These are phyloP conservation scores for Benitochromis conjunctus DNA, from an alignment of 2,113 vertebrate species.

Conservation along the genomic window DNA sequence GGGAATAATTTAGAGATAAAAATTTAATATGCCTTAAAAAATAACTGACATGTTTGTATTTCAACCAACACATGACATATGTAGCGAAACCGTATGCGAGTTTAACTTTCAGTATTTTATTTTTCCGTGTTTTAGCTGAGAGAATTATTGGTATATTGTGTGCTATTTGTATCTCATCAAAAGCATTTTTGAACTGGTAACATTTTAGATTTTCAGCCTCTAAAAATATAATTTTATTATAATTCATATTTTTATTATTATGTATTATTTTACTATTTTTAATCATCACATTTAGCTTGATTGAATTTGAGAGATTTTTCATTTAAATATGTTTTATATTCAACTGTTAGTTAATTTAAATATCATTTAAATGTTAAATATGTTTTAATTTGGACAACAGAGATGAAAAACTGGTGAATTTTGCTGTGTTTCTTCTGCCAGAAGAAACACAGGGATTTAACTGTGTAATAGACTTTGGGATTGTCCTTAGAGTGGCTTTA, in stretches of 20 bases:
- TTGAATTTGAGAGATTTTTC: not conserved
- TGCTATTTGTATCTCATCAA: not conserved
- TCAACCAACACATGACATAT: not conserved
- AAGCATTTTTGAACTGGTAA: not conserved
- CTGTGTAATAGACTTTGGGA: not conserved
- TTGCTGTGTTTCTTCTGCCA: not conserved
- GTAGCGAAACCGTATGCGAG: not conserved
- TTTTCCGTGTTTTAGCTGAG: not conserved
- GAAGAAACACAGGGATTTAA: not conserved
- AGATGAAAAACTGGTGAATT: not conserved
- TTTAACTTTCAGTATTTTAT: not conserved
- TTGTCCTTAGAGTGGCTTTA: slow-evolving; percentile 21
- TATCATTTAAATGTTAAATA: not conserved
- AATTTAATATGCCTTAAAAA: not conserved
- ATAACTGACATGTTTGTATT: not conserved
- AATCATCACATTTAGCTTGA: not conserved
- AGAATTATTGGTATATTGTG: not conserved
- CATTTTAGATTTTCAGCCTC: not conserved
- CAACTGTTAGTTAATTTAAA: not conserved
- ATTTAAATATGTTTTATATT: not conserved
- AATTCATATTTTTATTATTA: not conserved
- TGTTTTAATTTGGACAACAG: not conserved
- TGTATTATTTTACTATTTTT: too few relatives aligned
- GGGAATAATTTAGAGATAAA: not conserved
- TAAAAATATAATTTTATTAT: not conserved